Evolutionary conservation across 1,140 invertebrate species (phyloP), one percentile per base, ranked within the genome.

Genomic region (Plectrocnemia conspersa): DNA sequence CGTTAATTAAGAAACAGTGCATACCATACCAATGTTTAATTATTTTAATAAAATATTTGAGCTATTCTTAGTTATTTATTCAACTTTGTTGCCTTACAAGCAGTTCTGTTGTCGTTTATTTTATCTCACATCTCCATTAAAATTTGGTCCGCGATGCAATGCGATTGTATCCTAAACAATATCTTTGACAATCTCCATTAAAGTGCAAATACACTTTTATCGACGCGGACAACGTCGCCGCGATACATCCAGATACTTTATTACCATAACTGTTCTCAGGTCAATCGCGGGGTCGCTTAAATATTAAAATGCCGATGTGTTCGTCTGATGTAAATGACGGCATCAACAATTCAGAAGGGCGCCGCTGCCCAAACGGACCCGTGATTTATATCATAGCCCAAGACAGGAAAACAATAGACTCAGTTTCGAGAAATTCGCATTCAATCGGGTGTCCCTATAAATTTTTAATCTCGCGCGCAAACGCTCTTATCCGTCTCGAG

Each of bases 261-360:
- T 16, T 16, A 11, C 3, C 4, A 35, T 24, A 23, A 40, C 2
- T n/a, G 10, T 25, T 40, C 35, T 13, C 35, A 22, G 22, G 29
- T 27, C 49, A 10, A 25, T 52, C 15, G 2, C 46, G 25, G 25
- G n/a, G 9, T 15, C 23, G 19, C 15, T 42, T 50, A 36, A 50
- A 50, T 50, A 50, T 50, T 50, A 27, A 36, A 50, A 36, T 36
- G 33, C 21, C 13, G 32, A 55, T 49, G 49, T 42, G 56, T 52
- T 27, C 44, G 41, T 22, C 32, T 33, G 32, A 55, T 59, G 58
- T 47, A 59, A 59, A 59, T 59, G 52, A 54, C 32, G 24, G 32
- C 22, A 53, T 58, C 56, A 54, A 53, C 29, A 46, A 58, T 54
- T 48, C 56, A 21, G 52, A 50, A 42, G 49, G 38, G 29, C 32